Conservation (phyloP, 1,140 invertebrate genomes). For the Sycophaga agraensis region DNA sequence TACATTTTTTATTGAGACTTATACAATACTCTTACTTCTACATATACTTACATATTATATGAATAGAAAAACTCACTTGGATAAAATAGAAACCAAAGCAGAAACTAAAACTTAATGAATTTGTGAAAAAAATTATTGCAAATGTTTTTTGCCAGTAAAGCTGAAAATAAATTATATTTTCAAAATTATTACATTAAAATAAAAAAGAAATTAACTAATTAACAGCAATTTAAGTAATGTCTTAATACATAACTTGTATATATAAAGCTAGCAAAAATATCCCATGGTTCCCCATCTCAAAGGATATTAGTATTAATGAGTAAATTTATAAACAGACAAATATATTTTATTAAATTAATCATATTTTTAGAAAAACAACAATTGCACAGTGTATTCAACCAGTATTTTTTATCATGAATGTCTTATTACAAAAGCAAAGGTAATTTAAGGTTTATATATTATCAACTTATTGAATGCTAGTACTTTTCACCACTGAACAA, state of each 20-base stretch:
- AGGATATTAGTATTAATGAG: slow-evolving; percentile 18
- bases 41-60: slow-evolving; percentile 18
- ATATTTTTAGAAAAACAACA: slow-evolving; percentile 38
- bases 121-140: slow-evolving; percentile 1
- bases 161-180: slow-evolving; percentile 5
- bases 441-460: slow-evolving; percentile 10
- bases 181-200: slow-evolving; percentile 2
- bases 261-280: neutral
- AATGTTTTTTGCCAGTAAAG: slow-evolving; percentile 8
- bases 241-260: no score
- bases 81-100: neutral
- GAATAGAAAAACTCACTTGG: slow-evolving; percentile 21
- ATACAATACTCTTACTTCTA: slow-evolving; percentile 27
- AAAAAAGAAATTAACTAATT: no score
- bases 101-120: neutral
- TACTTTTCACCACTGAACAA: neutral
- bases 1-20: slow-evolving; percentile 17
- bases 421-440: neutral
- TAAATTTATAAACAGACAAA: slow-evolving; percentile 40
- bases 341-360: slow-evolving; percentile 44
- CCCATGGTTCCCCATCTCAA: neutral
- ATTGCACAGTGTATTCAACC: slow-evolving; percentile 37
- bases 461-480: neutral
- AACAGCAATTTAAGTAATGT: no score
- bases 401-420: slow-evolving; percentile 19